phyloP scores from a whole-genome alignment of 2,888 invertebrate species.

The Dugesia japonica region DNA sequence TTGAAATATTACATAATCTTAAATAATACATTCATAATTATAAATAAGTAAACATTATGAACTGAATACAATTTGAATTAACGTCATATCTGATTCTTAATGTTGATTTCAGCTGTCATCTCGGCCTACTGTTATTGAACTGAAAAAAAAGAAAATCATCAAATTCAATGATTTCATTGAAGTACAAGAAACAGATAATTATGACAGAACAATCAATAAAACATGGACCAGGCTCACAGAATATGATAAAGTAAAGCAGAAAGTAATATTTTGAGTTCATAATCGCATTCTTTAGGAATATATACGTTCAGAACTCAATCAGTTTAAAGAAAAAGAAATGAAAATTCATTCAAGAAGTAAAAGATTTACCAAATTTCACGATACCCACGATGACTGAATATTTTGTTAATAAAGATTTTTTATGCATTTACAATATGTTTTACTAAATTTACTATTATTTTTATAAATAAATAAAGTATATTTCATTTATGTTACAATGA shows the following conservation, averaged over 20 bases:
- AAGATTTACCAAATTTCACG: background rate
- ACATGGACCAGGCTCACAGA: conserved; percentile 10
- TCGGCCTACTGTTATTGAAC: background rate
- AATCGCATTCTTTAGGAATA: too few species aligned
- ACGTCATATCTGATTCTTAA: too few species aligned
- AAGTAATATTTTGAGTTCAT: too few species aligned
- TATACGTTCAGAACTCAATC: conserved; percentile 15
- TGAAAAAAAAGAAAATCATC: conserved; percentile 6
- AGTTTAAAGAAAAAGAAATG: conserved; percentile 20
- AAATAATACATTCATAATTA: too few species aligned
- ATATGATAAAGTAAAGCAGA: conserved; percentile 5
- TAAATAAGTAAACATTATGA: too few species aligned
- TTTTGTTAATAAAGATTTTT: too few species aligned
- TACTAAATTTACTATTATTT: too few species aligned
- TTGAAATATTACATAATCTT: too few species aligned
- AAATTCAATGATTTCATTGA: background rate
- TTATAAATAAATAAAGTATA: too few species aligned
- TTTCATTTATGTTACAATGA: too few species aligned
- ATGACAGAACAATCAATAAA: background rate
- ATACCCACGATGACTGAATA: background rate
- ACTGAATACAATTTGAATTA: too few species aligned
- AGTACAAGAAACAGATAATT: conserved; percentile 12
- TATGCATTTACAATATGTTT: too few species aligned
- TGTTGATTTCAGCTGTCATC: background rate
- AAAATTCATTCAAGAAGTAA: background rate